Evolutionary conservation across 2,888 invertebrate species (phyloP).

Genomic region (Dicyrtoma fusca): DNA sequence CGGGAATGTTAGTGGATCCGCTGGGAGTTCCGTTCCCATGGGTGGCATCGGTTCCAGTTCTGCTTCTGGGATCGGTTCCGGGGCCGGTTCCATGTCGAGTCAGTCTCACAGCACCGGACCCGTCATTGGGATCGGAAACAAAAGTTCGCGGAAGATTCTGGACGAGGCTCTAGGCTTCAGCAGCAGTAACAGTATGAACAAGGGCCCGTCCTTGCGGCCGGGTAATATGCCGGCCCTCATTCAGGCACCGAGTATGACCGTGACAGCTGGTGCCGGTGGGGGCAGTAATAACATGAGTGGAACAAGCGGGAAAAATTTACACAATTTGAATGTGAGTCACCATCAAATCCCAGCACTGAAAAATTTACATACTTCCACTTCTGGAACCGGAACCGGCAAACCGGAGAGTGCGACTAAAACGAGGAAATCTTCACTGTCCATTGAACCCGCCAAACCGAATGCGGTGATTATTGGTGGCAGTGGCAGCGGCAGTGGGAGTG

Average conservation of each 20-base stretch:
- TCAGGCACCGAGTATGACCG: too few relatives aligned
- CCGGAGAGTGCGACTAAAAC: constrained; percentile 39
- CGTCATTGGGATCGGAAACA: constrained; percentile 7
- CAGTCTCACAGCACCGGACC: background rate
- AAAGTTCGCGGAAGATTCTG: constrained; percentile 24
- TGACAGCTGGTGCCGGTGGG: too few relatives aligned
- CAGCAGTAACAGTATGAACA: constrained; percentile 34
- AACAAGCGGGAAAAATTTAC: background rate
- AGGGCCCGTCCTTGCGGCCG: constrained; percentile 25
- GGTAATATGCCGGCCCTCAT: background rate
- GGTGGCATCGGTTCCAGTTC: background rate
- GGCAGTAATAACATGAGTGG: background rate
- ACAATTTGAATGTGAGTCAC: background rate
- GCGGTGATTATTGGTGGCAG: background rate
- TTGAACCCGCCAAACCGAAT: constrained; percentile 43
- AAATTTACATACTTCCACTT: constrained; percentile 30
- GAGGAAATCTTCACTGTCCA: constrained; percentile 40
- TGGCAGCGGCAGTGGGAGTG: background rate
- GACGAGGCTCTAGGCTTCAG: constrained; percentile 42
- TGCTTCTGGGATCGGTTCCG: background rate
- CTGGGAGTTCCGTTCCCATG: too few relatives aligned
- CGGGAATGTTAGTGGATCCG: too few relatives aligned
- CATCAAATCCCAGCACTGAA: background rate
- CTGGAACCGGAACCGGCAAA: constrained; percentile 36
- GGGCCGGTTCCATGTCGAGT: too few relatives aligned